Percentiles rank a stretch among this genome's conserved stretches.
phyloP scores from a whole-genome alignment of 2,888 invertebrate genomes.

The Masnerella sp. region DNA sequence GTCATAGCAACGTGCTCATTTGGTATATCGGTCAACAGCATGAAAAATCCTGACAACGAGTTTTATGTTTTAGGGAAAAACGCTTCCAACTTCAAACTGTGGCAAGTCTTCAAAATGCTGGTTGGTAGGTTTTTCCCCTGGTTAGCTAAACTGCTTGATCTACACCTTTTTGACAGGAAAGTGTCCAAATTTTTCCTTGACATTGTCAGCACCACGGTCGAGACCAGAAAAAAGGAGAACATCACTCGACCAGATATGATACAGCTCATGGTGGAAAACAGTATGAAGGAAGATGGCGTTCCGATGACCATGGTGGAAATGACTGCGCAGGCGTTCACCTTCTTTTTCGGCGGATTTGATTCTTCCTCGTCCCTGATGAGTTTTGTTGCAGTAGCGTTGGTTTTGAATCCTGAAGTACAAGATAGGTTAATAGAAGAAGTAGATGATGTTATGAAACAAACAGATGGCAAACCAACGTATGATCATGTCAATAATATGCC shows the following conservation, averaged over 20 bases:
- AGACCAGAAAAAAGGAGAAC: not conserved
- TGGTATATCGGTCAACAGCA: not conserved
- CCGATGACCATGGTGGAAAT: too few relatives aligned
- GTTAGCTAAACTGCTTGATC: not conserved
- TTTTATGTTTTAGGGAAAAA: not conserved
- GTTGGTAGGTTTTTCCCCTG: not conserved
- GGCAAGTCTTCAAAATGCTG: not conserved
- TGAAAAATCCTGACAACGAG: not conserved
- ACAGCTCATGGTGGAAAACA: not conserved
- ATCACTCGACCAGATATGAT: not conserved
- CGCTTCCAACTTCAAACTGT: not conserved
- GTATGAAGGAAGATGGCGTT: too few relatives aligned
- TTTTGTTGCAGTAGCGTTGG: not conserved
- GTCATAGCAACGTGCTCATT: not conserved
- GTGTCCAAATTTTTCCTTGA: not conserved
- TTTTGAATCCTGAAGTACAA: slow-evolving; percentile 70
- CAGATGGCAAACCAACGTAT: slow-evolving; percentile 73
- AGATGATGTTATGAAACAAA: slow-evolving; percentile 60
- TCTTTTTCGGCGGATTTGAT: too few relatives aligned
- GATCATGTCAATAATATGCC: slow-evolving; percentile 77
- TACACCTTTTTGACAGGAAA: not conserved
- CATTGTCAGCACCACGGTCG: not conserved
- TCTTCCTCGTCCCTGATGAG: not conserved
- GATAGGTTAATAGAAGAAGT: slow-evolving; percentile 74
- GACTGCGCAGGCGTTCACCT: too few relatives aligned